Percentiles rank a stretch among this genome's conserved stretches.
Conservation (phyloP, 2,888 invertebrate species). For the Sphaerophoria taeniata region DNA sequence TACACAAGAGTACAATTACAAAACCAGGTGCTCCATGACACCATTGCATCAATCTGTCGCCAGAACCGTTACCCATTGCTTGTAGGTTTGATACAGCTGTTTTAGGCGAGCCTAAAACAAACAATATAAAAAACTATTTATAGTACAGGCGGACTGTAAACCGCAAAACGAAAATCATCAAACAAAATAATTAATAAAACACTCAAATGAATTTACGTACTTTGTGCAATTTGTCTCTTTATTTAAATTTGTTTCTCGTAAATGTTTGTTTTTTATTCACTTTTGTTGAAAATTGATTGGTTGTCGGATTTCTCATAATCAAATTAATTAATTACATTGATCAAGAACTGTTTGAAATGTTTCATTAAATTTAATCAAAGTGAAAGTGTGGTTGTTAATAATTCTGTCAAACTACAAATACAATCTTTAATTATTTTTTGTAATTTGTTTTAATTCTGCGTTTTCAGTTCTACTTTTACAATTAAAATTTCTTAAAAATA, state of each 20-base stretch:
- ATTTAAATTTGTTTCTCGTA: conserved; percentile 46
- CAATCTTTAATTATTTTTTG: conserved; percentile 21
- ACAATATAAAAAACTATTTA: no score
- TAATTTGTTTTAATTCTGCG: conserved; percentile 4
- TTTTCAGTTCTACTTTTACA: conserved; percentile 18
- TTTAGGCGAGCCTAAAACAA: no score
- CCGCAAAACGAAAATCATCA: no score
- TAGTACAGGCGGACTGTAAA: no score
- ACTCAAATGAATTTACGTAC: conserved; percentile 49
- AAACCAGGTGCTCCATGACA: no score
- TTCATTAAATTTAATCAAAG: conserved; percentile 46
- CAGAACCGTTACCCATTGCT: no score
- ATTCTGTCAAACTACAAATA: conserved; percentile 46
- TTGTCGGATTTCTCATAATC: conserved; percentile 14
- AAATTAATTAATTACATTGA: conserved; percentile 57
- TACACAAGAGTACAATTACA: no score
- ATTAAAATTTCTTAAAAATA: conserved; percentile 67
- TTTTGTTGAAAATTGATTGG: conserved; percentile 20
- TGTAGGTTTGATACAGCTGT: no score
- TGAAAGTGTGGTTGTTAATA: conserved; percentile 32
- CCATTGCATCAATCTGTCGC: no score
- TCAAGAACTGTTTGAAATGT: conserved; percentile 7
- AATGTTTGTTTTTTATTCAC: conserved; percentile 32
- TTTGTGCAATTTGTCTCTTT: conserved; percentile 65
- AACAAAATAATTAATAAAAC: neutral